A percentile compares a stretch with the other conserved stretches of the same genome.
These are phyloP conservation scores for Peromyscus attwateri DNA, from an alignment of 2,797 vertebrate genomes.

Conservation along the genomic window DNA sequence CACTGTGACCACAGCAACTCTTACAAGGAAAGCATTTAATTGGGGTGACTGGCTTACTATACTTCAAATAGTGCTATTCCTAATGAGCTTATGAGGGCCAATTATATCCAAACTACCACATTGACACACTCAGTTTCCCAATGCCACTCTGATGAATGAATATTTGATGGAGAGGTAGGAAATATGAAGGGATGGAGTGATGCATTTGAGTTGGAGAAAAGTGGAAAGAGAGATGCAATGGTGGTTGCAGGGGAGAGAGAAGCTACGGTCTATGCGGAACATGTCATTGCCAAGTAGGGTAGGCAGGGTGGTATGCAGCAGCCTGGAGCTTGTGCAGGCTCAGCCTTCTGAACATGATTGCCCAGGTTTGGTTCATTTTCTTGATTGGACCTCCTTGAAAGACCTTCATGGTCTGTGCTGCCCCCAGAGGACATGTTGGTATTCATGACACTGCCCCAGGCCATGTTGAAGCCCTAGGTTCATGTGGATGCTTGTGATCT, in stretches of 20 bases:
- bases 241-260: neutral
- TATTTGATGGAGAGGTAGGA: neutral
- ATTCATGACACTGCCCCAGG: neutral
- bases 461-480: neutral
- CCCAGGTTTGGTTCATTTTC: neutral
- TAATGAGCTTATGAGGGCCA: neutral
- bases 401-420: neutral
- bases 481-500: neutral
- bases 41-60: neutral
- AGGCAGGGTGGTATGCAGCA: neutral
- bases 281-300: neutral
- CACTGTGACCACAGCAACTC: neutral
- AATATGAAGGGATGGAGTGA: neutral
- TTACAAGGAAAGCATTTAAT: neutral
- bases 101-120: neutral
- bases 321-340: neutral
- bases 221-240: neutral
- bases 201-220: neutral
- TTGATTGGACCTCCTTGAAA: neutral
- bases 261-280: neutral
- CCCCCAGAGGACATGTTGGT: neutral
- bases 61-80: neutral
- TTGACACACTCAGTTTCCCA: neutral
- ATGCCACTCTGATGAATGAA: neutral
- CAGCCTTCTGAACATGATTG: neutral